These are phyloP conservation scores for Crotalus tigris DNA, from an alignment of 2,113 vertebrate species.

Conservation along the genomic window DNA sequence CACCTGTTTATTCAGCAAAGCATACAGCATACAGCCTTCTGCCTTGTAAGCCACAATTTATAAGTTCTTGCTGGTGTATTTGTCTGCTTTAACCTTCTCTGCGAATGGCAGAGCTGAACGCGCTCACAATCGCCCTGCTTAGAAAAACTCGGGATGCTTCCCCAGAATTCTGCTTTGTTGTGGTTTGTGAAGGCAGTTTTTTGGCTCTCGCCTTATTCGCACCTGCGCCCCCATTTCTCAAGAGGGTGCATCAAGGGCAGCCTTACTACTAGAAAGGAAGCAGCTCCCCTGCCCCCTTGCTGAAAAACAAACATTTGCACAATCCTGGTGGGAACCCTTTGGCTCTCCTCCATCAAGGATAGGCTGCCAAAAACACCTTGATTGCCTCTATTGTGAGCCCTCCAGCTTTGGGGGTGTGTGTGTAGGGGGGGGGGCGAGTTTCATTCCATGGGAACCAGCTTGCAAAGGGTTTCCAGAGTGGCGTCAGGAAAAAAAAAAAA, in stretches of 20 bases:
- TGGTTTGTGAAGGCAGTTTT: background rate
- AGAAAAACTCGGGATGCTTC: background rate
- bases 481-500: background rate
- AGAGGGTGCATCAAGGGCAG: too few relatives aligned
- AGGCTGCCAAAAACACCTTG: background rate
- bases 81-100: background rate
- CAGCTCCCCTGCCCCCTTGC: background rate
- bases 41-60: background rate
- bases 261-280: background rate
- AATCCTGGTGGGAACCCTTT: background rate
- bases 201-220: background rate
- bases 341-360: background rate
- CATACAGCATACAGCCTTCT: too few relatives aligned
- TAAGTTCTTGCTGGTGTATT: background rate
- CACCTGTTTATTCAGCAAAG: too few relatives aligned
- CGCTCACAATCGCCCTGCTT: background rate
- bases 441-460: conserved; percentile 57
- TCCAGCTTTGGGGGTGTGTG: background rate
- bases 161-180: background rate
- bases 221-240: background rate
- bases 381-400: background rate
- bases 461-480: conserved; percentile 52
- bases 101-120: background rate
- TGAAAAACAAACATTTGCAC: background rate
- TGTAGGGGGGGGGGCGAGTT: background rate